A percentile compares a stretch with the other conserved stretches of the same genome.
Evolutionary conservation across 1,140 invertebrate genomes (phyloP).

Genomic region (Pogonomyrmex barbatus): DNA sequence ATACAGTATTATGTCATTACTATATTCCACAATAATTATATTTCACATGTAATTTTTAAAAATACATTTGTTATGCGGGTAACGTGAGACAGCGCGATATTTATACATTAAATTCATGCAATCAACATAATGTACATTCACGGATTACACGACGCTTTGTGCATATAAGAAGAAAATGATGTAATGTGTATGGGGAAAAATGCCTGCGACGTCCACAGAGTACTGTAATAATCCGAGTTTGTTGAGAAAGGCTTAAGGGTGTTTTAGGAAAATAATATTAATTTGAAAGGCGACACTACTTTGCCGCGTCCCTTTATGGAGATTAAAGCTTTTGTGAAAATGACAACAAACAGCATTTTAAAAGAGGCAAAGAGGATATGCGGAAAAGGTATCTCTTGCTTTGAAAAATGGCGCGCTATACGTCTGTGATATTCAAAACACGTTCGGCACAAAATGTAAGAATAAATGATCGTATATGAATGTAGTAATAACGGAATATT

Average conservation of each 20-base stretch:
- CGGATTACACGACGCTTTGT: not conserved
- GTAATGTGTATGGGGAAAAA: not conserved
- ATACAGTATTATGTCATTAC: no score
- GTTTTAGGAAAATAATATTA: constrained; percentile 56
- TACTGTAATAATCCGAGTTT: constrained; percentile 34
- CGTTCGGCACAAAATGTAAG: not conserved
- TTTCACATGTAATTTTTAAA: not conserved
- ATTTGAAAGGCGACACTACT: constrained; percentile 39
- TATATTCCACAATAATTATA: no score
- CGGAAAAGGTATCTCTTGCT: constrained; percentile 12
- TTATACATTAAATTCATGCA: not conserved
- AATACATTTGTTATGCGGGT: not conserved
- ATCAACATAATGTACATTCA: constrained; percentile 15
- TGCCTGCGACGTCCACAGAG: not conserved
- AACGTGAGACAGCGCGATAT: not conserved
- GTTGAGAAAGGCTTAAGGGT: constrained; percentile 14
- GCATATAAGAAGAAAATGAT: not conserved
- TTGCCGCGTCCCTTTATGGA: constrained; percentile 12
- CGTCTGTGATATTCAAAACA: constrained; percentile 12
- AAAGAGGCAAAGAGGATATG: constrained; percentile 23
- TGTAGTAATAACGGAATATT: not conserved
- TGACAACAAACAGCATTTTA: constrained; percentile 45
- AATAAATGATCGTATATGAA: not conserved
- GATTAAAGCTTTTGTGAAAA: constrained; percentile 56
- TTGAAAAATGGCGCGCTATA: not conserved